phyloP scores from a whole-genome alignment of 2,888 invertebrate species.

The Maniola hyperantus region DNA sequence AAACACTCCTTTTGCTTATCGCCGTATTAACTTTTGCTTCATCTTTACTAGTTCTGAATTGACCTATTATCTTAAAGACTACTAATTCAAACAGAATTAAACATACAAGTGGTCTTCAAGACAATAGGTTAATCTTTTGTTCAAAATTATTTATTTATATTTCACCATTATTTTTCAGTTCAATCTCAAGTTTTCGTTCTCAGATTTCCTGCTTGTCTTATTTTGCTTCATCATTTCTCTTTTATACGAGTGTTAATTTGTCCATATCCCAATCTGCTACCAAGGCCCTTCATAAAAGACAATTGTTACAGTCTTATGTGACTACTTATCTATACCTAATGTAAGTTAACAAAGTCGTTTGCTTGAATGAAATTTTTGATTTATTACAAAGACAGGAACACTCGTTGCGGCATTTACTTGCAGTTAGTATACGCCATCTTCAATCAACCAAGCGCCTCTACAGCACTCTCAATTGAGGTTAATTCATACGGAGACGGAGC shows the following conservation, averaged over 20 bases:
- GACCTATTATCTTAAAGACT: background rate
- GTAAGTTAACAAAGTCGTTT: constrained; percentile 12
- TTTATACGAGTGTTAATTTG: too few species aligned
- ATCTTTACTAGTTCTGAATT: background rate
- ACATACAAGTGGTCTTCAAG: too few species aligned
- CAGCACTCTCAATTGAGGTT: constrained; percentile 80
- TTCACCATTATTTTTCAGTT: background rate
- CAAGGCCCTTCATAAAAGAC: too few species aligned
- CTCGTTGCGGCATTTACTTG: constrained; percentile 50
- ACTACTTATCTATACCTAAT: background rate
- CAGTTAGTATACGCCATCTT: constrained; percentile 65
- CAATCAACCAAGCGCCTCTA: constrained; percentile 80
- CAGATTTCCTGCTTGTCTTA: background rate
- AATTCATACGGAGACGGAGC: constrained; percentile 78
- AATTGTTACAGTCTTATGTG: too few species aligned
- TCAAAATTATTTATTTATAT: background rate
- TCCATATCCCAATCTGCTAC: background rate
- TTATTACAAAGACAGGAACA: constrained; percentile 55
- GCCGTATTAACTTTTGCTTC: background rate
- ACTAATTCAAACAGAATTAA: too few species aligned
- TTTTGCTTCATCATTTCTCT: background rate
- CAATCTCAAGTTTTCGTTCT: background rate
- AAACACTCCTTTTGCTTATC: background rate
- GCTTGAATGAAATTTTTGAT: constrained; percentile 35
- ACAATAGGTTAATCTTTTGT: too few species aligned